Percentiles rank a stretch among this genome's conserved stretches.
These are phyloP conservation scores for Tinea trinotella DNA, from an alignment of 2,888 invertebrate genomes.

Conservation along the genomic window DNA sequence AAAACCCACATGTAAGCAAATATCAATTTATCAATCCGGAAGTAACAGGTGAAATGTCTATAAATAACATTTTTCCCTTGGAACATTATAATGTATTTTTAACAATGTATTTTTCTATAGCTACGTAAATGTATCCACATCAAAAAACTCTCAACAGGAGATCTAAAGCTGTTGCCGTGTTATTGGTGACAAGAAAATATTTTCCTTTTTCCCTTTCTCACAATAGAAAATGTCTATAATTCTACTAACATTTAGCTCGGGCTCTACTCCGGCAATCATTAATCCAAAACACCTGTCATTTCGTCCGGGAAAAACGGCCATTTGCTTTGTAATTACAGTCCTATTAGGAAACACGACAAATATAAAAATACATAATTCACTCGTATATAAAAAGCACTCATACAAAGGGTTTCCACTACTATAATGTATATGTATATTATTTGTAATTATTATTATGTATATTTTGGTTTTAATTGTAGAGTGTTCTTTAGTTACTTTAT, in stretches of 20 bases:
- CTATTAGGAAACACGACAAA: background rate
- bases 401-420: too few species aligned
- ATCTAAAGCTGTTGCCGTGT: background rate
- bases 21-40: too few species aligned
- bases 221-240: background rate
- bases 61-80: background rate
- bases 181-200: background rate
- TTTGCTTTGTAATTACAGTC: background rate
- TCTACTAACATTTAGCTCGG: background rate
- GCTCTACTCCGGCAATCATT: background rate
- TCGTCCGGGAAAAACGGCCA: background rate
- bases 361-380: too few species aligned
- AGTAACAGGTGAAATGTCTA: background rate
- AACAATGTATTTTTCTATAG: background rate
- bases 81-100: background rate
- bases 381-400: too few species aligned
- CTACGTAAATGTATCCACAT: background rate
- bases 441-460: too few species aligned
- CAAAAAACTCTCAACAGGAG: background rate
- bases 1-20: too few species aligned
- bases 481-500: too few species aligned
- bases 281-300: background rate
- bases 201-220: background rate
- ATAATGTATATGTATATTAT: too few species aligned
- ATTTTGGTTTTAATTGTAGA: too few species aligned